phyloP scores from a whole-genome alignment of 2,113 vertebrate species.

The Cyanoliseus patagonus region DNA sequence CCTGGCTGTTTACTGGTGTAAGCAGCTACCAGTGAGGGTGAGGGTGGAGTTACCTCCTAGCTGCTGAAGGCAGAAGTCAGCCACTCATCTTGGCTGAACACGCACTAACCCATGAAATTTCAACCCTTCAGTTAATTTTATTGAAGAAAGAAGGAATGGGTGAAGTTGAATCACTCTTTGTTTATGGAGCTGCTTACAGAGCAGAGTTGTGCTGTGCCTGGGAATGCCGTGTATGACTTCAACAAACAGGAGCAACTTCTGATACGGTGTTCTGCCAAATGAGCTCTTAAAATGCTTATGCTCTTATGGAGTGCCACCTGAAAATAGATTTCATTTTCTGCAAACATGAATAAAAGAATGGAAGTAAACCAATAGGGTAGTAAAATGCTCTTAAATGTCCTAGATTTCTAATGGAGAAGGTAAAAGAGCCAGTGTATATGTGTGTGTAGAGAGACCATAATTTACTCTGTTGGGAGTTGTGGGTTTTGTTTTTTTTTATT shows the following conservation, averaged over 20 bases:
- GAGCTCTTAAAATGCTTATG: background rate
- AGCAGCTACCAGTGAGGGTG: accelerated
- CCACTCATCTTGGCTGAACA: background rate
- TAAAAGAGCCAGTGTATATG: background rate
- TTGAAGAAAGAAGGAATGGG: background rate
- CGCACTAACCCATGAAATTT: background rate
- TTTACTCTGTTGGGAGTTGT: background rate
- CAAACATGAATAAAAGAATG: background rate
- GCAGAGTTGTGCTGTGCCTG: background rate
- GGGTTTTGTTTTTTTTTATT: background rate
- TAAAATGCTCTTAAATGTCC: background rate
- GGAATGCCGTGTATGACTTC: background rate
- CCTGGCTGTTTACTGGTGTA: background rate
- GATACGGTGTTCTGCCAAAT: background rate
- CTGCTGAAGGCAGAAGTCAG: background rate
- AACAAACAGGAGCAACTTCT: background rate
- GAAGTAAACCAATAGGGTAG: background rate
- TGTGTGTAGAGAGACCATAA: background rate
- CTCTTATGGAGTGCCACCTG: background rate
- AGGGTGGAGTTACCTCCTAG: background rate
- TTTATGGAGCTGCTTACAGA: background rate
- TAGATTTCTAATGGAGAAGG: background rate
- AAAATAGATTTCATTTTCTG: background rate
- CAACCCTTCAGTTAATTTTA: background rate
- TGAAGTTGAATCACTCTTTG: background rate